phyloP scores from a whole-genome alignment of 2,113 vertebrate species.

The Aldabrachelys gigantea region DNA sequence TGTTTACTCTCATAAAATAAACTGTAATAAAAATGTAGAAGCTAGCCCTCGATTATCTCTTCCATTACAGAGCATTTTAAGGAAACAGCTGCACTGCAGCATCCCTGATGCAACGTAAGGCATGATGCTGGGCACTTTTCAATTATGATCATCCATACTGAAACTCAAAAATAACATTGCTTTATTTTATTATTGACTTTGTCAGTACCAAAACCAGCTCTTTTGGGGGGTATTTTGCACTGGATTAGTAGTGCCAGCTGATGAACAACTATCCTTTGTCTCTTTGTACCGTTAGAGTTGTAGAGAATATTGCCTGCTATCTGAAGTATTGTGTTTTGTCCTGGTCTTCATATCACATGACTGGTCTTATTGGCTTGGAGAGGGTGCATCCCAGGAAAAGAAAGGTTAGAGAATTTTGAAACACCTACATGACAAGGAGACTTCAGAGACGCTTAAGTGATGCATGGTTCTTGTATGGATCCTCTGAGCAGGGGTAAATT shows the following conservation, averaged over 20 bases:
- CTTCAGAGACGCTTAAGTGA: background rate
- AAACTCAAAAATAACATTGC: background rate
- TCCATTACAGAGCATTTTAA: constrained; percentile 6
- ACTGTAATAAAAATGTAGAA: background rate
- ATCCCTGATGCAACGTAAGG: background rate
- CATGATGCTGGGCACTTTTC: background rate
- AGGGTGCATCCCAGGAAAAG: background rate
- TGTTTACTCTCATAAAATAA: background rate
- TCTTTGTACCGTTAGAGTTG: background rate
- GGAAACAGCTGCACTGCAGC: background rate
- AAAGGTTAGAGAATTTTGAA: background rate
- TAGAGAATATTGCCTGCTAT: background rate
- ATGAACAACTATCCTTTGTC: background rate
- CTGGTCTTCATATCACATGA: background rate
- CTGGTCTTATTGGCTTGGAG: background rate
- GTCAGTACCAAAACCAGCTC: background rate
- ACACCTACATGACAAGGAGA: background rate
- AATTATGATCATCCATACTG: background rate
- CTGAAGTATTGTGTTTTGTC: background rate
- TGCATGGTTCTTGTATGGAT: background rate
- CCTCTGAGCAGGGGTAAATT: background rate
- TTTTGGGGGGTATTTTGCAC: background rate
- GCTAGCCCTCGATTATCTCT: background rate
- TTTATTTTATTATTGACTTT: background rate
- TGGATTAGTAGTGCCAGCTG: background rate